A percentile compares a stretch with the other conserved stretches of the same genome.
These are phyloP conservation scores for Adelges cooleyi DNA, from an alignment of 1,140 invertebrate genomes.

Conservation along the genomic window DNA sequence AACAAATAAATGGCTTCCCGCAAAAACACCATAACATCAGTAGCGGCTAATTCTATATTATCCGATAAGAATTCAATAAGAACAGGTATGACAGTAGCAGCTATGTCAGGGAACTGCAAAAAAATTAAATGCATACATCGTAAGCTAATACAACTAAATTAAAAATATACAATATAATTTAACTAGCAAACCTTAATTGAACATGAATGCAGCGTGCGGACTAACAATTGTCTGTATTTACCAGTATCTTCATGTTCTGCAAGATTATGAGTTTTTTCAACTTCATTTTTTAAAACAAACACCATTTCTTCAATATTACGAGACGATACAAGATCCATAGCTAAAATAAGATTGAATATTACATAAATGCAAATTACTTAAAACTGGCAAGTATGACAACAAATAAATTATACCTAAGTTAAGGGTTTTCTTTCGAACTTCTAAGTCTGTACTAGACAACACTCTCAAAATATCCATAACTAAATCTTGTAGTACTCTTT, in stretches of 20 bases:
- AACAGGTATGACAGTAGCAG: conserved; percentile 83
- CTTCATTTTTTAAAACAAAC: conserved; percentile 85
- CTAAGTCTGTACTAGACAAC: conserved; percentile 83
- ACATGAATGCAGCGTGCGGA: conserved; percentile 87
- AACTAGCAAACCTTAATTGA: conserved; percentile 61
- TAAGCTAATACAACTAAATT: conserved; percentile 1
- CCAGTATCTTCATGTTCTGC: conserved; percentile 88
- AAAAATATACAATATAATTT: conserved; percentile 6
- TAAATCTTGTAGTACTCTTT: conserved; percentile 88
- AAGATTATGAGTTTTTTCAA: conserved; percentile 78
- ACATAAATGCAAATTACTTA: neutral
- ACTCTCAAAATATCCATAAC: conserved; percentile 98
- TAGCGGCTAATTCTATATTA: conserved; percentile 83
- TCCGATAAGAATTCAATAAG: conserved; percentile 94
- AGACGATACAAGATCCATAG: conserved; percentile 85
- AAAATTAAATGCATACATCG: conserved; percentile 13
- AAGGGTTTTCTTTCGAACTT: conserved; percentile 84
- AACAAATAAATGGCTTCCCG: conserved; percentile 90
- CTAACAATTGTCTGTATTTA: conserved; percentile 89
- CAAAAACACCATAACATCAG: conserved; percentile 89
- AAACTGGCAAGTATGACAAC: neutral
- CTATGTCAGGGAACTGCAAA: conserved; percentile 85
- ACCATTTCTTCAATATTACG: conserved; percentile 96
- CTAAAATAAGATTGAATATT: conserved; percentile 37
- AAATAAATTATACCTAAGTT: conserved; percentile 48